These are phyloP conservation scores for Microplitis deprimator DNA, from an alignment of 2,888 invertebrate species.

Conservation along the genomic window DNA sequence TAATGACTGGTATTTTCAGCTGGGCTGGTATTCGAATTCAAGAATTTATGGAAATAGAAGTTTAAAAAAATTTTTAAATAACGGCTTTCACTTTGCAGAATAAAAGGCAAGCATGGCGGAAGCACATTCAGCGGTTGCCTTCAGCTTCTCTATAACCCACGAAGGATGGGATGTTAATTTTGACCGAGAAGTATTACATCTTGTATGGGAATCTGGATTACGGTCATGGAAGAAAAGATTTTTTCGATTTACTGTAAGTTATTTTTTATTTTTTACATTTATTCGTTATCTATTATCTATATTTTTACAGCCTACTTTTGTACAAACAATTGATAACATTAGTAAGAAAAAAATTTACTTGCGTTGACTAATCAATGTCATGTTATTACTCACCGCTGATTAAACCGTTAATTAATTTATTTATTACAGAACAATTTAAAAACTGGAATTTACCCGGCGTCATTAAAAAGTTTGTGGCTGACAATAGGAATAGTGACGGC, in stretches of 20 bases:
- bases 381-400: not conserved
- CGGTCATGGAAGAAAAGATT: slow-evolving; percentile 96
- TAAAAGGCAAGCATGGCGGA: slow-evolving; percentile 85
- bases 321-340: not conserved
- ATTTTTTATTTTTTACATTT: not conserved
- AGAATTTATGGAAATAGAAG: not conserved
- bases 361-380: not conserved
- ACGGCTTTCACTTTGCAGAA: slow-evolving; percentile 16
- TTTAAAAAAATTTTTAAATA: not conserved
- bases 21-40: too few species aligned
- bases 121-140: slow-evolving; percentile 98
- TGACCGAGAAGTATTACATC: slow-evolving; percentile 94
- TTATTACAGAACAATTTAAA: slow-evolving; percentile 89
- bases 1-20: too few species aligned
- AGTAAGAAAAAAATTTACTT: not conserved
- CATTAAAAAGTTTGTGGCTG: slow-evolving; percentile 89
- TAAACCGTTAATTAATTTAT: not conserved
- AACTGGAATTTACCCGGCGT: slow-evolving; percentile 97
- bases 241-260: slow-evolving; percentile 89
- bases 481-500: slow-evolving; percentile 85
- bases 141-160: slow-evolving; percentile 97
- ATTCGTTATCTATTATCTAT: not conserved
- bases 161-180: slow-evolving; percentile 99
- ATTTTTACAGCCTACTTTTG: not conserved
- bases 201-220: slow-evolving; percentile 95